These are phyloP conservation scores for Mustelus asterias DNA, from an alignment of 2,113 vertebrate genomes.

Conservation along the genomic window DNA sequence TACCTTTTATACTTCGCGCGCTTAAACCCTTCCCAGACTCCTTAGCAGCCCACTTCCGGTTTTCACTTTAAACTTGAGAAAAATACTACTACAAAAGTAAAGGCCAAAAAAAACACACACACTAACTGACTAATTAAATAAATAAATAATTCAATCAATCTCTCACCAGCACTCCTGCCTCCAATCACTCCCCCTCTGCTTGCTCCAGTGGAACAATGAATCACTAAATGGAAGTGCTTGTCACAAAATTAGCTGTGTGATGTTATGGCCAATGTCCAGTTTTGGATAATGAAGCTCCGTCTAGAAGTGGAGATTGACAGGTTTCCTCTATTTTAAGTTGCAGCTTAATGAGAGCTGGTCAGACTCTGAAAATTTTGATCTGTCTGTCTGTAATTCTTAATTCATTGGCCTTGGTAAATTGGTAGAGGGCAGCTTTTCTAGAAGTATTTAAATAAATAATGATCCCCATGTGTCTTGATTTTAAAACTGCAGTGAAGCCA, in stretches of 20 bases:
- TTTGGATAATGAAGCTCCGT: neutral
- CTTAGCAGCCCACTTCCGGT: too few species aligned
- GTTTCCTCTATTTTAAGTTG: neutral
- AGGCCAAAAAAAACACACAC: too few species aligned
- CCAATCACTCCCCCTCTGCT: too few species aligned
- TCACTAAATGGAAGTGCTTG: neutral
- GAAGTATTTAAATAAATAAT: neutral
- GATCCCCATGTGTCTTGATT: neutral
- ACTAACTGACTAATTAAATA: too few species aligned
- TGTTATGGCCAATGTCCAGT: neutral
- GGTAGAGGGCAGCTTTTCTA: neutral
- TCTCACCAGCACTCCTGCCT: too few species aligned
- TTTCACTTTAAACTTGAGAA: too few species aligned
- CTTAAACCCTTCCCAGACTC: too few species aligned
- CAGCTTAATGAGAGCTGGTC: neutral
- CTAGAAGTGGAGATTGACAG: neutral
- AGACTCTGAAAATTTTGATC: neutral
- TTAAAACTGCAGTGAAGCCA: neutral
- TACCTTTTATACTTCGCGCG: too few species aligned
- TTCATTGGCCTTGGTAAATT: neutral
- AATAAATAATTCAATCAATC: too few species aligned
- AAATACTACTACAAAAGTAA: too few species aligned
- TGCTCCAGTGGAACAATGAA: too few species aligned
- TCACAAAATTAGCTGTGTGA: neutral
- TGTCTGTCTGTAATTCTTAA: neutral